These are phyloP conservation scores for Lampris megalopsis DNA, from an alignment of 2,113 vertebrate species.

Conservation along the genomic window DNA sequence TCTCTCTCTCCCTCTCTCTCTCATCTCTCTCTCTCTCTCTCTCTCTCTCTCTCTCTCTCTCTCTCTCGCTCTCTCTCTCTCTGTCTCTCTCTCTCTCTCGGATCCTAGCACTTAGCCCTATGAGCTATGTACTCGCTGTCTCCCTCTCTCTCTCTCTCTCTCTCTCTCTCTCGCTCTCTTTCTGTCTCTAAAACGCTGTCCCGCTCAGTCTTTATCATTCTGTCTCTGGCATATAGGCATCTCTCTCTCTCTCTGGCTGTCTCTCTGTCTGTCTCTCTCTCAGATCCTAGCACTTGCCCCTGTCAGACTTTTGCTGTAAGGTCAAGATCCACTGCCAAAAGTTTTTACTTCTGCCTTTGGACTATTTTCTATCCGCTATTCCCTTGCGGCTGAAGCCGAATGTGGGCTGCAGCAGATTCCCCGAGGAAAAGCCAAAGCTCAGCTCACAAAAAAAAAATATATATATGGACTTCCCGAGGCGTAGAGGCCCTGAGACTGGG, in stretches of 20 bases:
- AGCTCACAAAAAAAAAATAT: conserved; percentile 71
- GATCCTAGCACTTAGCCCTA: too few relatives aligned
- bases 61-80: too few relatives aligned
- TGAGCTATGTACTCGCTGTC: too few relatives aligned
- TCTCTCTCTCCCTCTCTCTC: too few relatives aligned
- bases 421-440: conserved; percentile 59
- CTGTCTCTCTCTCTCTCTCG: too few relatives aligned
- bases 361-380: conserved; percentile 57
- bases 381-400: conserved; percentile 28
- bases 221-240: too few relatives aligned
- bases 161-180: too few relatives aligned
- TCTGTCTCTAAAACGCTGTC: too few relatives aligned
- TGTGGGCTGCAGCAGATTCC: conserved; percentile 52
- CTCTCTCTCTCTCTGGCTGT: conserved; percentile 24
- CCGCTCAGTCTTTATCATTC: too few relatives aligned
- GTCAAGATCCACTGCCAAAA: conserved; percentile 65
- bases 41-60: too few relatives aligned
- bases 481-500: conserved; percentile 38
- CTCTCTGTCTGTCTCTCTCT: conserved; percentile 25
- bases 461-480: conserved; percentile 60
- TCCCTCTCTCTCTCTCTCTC: too few relatives aligned
- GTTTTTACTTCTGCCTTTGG: conserved; percentile 64
- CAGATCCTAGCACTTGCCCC: conserved; percentile 45
- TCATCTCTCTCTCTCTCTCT: too few relatives aligned
- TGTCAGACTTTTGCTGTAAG: conserved; percentile 54